Conservation (phyloP, 2,888 invertebrate genomes). For the Sceliomorpha sp. region DNA sequence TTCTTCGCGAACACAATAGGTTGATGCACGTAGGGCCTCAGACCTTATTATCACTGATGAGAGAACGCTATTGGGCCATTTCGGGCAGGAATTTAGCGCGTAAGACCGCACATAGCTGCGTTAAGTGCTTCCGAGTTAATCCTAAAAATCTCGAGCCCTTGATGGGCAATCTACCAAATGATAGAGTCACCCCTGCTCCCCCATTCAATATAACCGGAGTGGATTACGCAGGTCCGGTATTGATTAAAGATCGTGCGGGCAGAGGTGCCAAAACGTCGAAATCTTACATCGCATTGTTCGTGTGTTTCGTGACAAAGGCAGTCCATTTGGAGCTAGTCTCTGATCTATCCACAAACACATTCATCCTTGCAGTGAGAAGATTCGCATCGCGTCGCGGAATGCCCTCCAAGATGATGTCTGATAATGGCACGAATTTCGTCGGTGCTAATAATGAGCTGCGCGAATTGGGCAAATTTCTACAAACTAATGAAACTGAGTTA, state of each 20-base stretch:
- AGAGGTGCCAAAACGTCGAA: conserved; percentile 26
- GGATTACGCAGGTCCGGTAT: conserved; percentile 26
- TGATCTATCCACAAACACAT: conserved; percentile 14
- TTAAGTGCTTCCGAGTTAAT: conserved; percentile 17
- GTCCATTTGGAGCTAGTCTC: conserved; percentile 30
- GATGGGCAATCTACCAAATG: conserved; percentile 22
- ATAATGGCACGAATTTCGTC: conserved; percentile 34
- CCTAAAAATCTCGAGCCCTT: conserved; percentile 4
- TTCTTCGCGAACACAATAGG: conserved; percentile 22
- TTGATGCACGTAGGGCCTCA: no score
- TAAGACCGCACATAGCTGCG: conserved; percentile 19
- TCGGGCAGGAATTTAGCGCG: conserved; percentile 17
- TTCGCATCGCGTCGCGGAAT: conserved; percentile 22
- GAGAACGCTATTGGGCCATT: conserved; percentile 28
- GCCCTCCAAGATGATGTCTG: conserved; percentile 19
- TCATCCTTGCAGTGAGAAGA: conserved; percentile 19
- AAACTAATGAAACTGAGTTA: not conserved
- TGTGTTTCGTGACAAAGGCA: conserved; percentile 20
- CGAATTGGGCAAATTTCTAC: conserved; percentile 21
- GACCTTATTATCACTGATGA: not conserved
- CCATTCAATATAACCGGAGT: conserved; percentile 21
- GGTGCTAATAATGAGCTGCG: conserved; percentile 16
- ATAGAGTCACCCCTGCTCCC: conserved; percentile 23
- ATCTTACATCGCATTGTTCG: conserved; percentile 18
- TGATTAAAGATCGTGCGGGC: conserved; percentile 18